phyloP scores from a whole-genome alignment of 1,140 invertebrate species.

The Drosophila nigrodunni region DNA sequence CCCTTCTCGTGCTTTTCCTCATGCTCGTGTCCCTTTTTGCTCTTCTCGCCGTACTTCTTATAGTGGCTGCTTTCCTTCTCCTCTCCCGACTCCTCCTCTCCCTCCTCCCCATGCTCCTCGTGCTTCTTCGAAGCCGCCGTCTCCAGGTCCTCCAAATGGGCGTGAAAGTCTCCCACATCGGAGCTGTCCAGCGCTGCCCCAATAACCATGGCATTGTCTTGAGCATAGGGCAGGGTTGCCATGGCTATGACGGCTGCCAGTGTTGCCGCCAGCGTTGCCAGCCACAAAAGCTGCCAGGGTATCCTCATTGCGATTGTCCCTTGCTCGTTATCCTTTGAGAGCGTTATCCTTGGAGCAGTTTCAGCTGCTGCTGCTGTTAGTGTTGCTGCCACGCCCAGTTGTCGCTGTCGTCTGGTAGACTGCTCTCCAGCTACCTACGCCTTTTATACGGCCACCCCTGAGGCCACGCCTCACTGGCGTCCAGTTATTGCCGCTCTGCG shows the following conservation, averaged over 20 bases:
- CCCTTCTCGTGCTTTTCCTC: conserved; percentile 80
- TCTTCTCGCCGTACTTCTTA: conserved; percentile 87
- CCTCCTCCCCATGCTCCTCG: conserved; percentile 65
- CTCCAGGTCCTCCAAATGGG: conserved; percentile 68
- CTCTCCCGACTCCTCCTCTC: conserved; percentile 86
- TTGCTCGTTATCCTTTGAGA: conserved; percentile 9
- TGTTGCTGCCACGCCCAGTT: conserved; percentile 61
- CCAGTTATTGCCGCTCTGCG: conserved; percentile 43
- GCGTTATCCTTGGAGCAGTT: conserved; percentile 50
- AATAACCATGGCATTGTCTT: conserved; percentile 64
- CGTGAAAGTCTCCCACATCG: conserved; percentile 53
- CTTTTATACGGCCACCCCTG: conserved; percentile 60
- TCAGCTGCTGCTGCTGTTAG: conserved; percentile 26
- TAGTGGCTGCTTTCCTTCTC: conserved; percentile 87
- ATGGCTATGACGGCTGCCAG: conserved; percentile 23
- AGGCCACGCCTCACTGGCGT: conserved; percentile 49
- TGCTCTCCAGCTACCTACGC: conserved; percentile 36
- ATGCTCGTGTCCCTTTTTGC: conserved; percentile 80
- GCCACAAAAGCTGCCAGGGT: conserved; percentile 60
- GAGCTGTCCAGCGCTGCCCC: conserved; percentile 38
- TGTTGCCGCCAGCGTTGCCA: conserved; percentile 56
- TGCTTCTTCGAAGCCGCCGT: conserved; percentile 78
- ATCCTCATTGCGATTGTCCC: conserved; percentile 38
- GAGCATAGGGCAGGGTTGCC: conserved; percentile 53
- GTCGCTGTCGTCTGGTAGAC: conserved; percentile 63